These are phyloP conservation scores for Monopis laevigella DNA, from an alignment of 2,888 invertebrate genomes.

Conservation along the genomic window DNA sequence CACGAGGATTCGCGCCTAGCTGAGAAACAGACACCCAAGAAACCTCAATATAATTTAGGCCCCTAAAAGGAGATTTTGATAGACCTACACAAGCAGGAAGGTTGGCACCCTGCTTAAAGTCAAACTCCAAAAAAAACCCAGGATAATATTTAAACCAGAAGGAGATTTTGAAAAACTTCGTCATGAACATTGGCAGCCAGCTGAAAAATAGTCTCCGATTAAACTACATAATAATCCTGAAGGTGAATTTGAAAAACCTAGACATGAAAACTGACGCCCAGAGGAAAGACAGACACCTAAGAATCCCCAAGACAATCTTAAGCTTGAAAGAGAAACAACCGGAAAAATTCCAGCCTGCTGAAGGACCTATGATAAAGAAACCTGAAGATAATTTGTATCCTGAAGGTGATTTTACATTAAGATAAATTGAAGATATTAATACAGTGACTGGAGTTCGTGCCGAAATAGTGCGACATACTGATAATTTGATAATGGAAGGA, in stretches of 20 bases:
- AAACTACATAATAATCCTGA: constrained; percentile 47
- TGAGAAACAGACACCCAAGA: constrained; percentile 33
- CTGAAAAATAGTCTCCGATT: constrained; percentile 26
- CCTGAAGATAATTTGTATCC: constrained; percentile 70
- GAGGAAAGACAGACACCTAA: constrained; percentile 43
- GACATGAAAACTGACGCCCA: constrained; percentile 49
- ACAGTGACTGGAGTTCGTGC: constrained; percentile 71
- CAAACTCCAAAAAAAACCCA: constrained; percentile 34
- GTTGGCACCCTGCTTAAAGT: constrained; percentile 34
- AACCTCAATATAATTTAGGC: constrained; percentile 41
- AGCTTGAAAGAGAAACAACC: constrained; percentile 57
- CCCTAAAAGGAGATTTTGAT: constrained; percentile 67
- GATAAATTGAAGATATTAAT: constrained; percentile 65
- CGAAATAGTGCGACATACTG: constrained; percentile 70
- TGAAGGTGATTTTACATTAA: constrained; percentile 68
- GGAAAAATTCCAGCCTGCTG: constrained; percentile 45
- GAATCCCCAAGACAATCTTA: constrained; percentile 61
- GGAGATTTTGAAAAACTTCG: constrained; percentile 54
- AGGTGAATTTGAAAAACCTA: constrained; percentile 53
- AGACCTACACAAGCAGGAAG: constrained; percentile 57
- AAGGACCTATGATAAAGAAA: constrained; percentile 38
- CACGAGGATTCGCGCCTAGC: constrained; percentile 24
- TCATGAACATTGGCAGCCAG: constrained; percentile 25
- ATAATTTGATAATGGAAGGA: constrained; percentile 73
- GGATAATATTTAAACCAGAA: constrained; percentile 53